Evolutionary conservation across 2,888 invertebrate species (phyloP).

Genomic region (Philaethria dido): DNA sequence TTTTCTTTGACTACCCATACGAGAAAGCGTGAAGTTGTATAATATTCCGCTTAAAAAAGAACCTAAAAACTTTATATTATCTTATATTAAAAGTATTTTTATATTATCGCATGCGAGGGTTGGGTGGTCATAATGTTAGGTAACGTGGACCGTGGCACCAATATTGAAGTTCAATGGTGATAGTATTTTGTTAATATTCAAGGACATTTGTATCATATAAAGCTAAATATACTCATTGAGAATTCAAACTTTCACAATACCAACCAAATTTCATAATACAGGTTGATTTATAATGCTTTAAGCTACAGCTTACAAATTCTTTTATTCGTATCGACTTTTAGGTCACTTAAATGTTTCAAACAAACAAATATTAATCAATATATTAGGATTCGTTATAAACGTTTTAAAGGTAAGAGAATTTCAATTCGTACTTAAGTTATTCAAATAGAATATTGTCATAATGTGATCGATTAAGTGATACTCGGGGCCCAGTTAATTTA

Average conservation of each 20-base stretch:
- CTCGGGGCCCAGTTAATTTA: no score
- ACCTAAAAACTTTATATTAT: not conserved
- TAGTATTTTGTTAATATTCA: slow-evolving; percentile 24
- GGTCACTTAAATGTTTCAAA: no score
- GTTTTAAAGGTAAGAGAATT: no score
- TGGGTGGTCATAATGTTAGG: slow-evolving; percentile 33
- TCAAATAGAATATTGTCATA: no score
- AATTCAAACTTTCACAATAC: slow-evolving; percentile 19
- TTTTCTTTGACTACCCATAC: no score
- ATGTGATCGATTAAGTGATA: no score
- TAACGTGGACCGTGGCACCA: slow-evolving; percentile 44
- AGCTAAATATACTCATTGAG: slow-evolving; percentile 19
- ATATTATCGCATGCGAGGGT: slow-evolving; percentile 11
- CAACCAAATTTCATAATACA: not conserved
- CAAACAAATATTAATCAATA: no score
- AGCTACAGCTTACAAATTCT: not conserved
- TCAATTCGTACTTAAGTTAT: no score
- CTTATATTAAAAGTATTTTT: not conserved
- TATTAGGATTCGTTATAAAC: no score
- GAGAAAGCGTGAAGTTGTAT: no score
- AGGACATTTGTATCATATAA: slow-evolving; percentile 19
- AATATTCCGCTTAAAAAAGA: no score
- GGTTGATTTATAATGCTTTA: slow-evolving; percentile 10
- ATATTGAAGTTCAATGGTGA: slow-evolving; percentile 47
- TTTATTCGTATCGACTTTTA: no score